phyloP scores from a whole-genome alignment of 2,888 invertebrate genomes.

The Acanthosepion pharaonis region DNA sequence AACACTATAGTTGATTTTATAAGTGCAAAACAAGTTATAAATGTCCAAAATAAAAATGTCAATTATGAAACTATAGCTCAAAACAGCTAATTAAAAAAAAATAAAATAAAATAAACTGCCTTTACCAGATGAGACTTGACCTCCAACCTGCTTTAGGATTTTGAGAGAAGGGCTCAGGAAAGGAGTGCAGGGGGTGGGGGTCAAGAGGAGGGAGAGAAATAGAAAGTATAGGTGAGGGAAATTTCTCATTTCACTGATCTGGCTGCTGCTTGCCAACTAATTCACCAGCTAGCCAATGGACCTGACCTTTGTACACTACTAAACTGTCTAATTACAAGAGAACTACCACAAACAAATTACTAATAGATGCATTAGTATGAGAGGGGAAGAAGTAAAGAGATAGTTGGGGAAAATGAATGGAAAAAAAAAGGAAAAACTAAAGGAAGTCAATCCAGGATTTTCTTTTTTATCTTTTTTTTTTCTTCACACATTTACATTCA shows the following conservation, averaged over 20 bases:
- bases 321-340: constrained; percentile 21
- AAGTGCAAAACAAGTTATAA: too few relatives aligned
- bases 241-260: constrained; percentile 33
- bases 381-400: background rate
- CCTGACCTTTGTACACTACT: constrained; percentile 33
- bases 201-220: background rate
- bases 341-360: constrained; percentile 33
- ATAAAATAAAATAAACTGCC: background rate
- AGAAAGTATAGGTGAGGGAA: background rate
- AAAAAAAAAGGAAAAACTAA: background rate
- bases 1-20: background rate
- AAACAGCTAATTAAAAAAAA: background rate
- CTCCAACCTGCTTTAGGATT: constrained; percentile 12
- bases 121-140: background rate
- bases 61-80: background rate
- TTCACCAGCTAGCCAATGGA: background rate
- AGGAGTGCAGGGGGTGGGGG: background rate
- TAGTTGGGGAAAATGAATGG: background rate
- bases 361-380: background rate
- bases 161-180: background rate
- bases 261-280: constrained; percentile 11
- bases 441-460: background rate
- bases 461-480: background rate
- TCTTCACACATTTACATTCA: constrained; percentile 22
- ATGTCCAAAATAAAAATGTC: background rate